These are phyloP conservation scores for Muschampia staudingeri DNA, from an alignment of 2,888 invertebrate species.

Conservation along the genomic window DNA sequence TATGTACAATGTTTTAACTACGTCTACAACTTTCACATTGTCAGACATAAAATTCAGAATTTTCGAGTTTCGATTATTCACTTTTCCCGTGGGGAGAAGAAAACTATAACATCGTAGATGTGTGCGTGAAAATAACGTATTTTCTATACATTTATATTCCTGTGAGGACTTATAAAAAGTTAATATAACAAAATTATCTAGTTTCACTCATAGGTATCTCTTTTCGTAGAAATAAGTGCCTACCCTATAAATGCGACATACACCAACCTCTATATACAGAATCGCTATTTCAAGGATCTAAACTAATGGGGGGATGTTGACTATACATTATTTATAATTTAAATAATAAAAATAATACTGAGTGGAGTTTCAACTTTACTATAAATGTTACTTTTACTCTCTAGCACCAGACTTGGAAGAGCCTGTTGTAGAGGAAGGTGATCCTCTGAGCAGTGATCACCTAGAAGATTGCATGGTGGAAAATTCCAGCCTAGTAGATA, in stretches of 20 bases:
- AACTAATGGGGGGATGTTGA: not conserved
- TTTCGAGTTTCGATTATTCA: slow-evolving; percentile 5
- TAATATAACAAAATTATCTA: too few relatives aligned
- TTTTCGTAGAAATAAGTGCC: too few relatives aligned
- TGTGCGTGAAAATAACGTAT: not conserved
- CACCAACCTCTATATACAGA: not conserved
- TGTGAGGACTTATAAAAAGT: not conserved
- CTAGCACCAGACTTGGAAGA: slow-evolving; percentile 2
- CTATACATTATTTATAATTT: too few relatives aligned
- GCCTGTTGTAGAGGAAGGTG: not conserved
- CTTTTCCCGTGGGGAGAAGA: slow-evolving; percentile 8
- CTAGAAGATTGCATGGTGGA: not conserved
- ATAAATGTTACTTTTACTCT: not conserved
- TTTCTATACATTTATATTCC: not conserved
- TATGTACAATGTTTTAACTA: not conserved
- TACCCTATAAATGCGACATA: too few relatives aligned
- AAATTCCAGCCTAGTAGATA: not conserved
- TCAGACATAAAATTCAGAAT: not conserved
- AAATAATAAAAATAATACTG: too few relatives aligned
- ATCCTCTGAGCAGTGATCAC: not conserved
- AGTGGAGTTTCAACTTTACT: too few relatives aligned
- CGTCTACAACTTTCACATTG: not conserved
- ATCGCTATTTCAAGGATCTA: not conserved
- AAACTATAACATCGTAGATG: not conserved
- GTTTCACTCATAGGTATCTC: too few relatives aligned